Evolutionary conservation across 2,888 invertebrate species (phyloP).

Genomic region (Meliscaeva auricollis): DNA sequence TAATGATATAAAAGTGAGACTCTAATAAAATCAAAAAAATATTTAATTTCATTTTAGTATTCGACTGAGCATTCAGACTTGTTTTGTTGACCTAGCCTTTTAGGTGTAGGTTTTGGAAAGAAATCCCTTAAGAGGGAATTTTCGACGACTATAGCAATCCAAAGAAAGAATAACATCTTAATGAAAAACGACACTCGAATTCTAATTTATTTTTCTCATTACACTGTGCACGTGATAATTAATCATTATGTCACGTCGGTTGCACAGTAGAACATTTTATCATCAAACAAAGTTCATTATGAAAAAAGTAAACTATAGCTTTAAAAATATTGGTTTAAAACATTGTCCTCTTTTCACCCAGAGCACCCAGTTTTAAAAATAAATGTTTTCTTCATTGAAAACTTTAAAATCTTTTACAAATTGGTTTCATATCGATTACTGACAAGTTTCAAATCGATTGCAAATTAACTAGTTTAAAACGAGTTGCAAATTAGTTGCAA

Average conservation of each 20-base stretch:
- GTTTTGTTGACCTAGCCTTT: constrained; percentile 3
- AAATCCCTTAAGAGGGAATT: neutral
- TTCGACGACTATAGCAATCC: neutral
- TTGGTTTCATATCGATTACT: too few relatives aligned
- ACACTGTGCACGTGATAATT: constrained; percentile 12
- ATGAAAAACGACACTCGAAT: constrained; percentile 18
- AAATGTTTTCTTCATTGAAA: too few relatives aligned
- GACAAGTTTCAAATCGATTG: too few relatives aligned
- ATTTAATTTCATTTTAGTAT: neutral
- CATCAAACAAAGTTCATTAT: neutral
- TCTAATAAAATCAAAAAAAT: neutral
- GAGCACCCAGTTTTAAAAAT: too few relatives aligned
- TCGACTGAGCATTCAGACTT: neutral
- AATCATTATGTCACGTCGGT: constrained; percentile 1
- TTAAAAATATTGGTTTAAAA: too few relatives aligned
- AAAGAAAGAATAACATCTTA: neutral
- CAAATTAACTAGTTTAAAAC: too few relatives aligned
- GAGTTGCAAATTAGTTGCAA: too few relatives aligned
- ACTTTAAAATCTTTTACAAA: too few relatives aligned
- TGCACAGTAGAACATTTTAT: constrained; percentile 5
- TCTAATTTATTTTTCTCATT: constrained; percentile 23
- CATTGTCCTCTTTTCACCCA: too few relatives aligned
- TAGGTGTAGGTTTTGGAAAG: neutral
- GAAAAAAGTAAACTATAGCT: too few relatives aligned
- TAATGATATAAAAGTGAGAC: neutral